phyloP scores from a whole-genome alignment of 2,113 vertebrate genomes.

The Periophthalmus modestus region DNA sequence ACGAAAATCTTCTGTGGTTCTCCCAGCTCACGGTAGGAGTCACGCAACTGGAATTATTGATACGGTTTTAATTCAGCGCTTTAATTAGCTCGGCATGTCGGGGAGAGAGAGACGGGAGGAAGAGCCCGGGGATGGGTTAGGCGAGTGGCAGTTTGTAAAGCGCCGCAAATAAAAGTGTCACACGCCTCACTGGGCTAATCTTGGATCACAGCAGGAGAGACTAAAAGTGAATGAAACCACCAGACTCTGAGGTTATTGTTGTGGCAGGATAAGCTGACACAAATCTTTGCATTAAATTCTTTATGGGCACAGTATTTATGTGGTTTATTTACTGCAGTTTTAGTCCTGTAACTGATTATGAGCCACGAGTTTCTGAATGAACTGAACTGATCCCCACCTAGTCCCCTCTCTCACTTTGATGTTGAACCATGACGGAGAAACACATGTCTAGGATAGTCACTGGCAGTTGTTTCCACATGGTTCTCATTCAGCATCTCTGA shows the following conservation, averaged over 20 bases:
- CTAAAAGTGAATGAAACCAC: not conserved
- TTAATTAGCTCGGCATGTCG: not conserved
- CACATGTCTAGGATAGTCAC: too few relatives aligned
- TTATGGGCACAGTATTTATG: not conserved
- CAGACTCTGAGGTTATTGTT: not conserved
- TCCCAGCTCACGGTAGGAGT: slow-evolving; percentile 70
- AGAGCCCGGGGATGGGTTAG: not conserved
- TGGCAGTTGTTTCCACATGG: too few relatives aligned
- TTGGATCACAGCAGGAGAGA: slow-evolving; percentile 7
- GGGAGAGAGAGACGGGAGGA: not conserved
- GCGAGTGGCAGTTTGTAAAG: slow-evolving; percentile 3
- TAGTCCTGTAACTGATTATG: too few relatives aligned
- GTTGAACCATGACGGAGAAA: too few relatives aligned
- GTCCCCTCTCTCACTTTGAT: too few relatives aligned
- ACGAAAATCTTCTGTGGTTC: slow-evolving; percentile 80
- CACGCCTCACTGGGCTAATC: slow-evolving; percentile 5
- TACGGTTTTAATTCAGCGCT: slow-evolving; percentile 10
- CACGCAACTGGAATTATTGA: slow-evolving; percentile 5
- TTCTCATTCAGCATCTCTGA: too few relatives aligned
- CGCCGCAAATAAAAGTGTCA: slow-evolving; percentile 4
- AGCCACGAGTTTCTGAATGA: too few relatives aligned
- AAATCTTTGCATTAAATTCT: slow-evolving; percentile 6
- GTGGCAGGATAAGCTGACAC: slow-evolving; percentile 3
- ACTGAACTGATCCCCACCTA: too few relatives aligned
- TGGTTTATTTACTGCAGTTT: not conserved